A percentile compares a stretch with the other conserved stretches of the same genome.
Evolutionary conservation across 2,888 invertebrate genomes (phyloP).

Genomic region (Hirtodrosophila confusa): DNA sequence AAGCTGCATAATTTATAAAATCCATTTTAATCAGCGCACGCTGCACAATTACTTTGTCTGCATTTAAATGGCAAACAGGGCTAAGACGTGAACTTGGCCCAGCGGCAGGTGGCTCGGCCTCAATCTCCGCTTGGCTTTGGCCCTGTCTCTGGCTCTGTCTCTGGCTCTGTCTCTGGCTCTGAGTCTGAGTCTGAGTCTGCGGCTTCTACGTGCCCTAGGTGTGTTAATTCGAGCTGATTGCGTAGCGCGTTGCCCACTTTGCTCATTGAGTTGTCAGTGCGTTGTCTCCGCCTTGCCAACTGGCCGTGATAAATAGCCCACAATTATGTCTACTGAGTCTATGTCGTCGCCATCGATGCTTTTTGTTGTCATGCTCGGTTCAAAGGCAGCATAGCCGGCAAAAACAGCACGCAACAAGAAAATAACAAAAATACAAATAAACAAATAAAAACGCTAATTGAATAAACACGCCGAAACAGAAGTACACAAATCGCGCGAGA

Average conservation of each 20-base stretch:
- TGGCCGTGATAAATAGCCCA: conserved; percentile 73
- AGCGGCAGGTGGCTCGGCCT: conserved; percentile 68
- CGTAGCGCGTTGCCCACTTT: conserved; percentile 51
- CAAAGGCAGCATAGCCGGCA: conserved; percentile 55
- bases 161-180: conserved; percentile 9
- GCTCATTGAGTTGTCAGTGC: conserved; percentile 80
- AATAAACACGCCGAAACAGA: conserved; percentile 72
- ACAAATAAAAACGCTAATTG: conserved; percentile 57
- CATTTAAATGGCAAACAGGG: conserved; percentile 77
- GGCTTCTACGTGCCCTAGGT: conserved; percentile 68
- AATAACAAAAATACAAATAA: conserved; percentile 5
- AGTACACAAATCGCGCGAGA: conserved; percentile 59
- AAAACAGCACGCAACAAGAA: conserved; percentile 25
- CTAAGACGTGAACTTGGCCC: conserved; percentile 68
- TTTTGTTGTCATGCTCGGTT: conserved; percentile 27
- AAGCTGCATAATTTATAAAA: conserved; percentile 79
- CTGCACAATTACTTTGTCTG: conserved; percentile 82
- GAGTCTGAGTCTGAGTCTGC: not conserved
- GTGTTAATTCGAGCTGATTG: conserved; percentile 72
- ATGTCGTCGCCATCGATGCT: conserved; percentile 55
- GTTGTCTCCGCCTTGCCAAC: conserved; percentile 62
- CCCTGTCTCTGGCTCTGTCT: not conserved
- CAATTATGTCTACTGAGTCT: conserved; percentile 66
- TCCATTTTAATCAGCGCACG: conserved; percentile 78
- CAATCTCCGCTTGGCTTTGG: not conserved